These are phyloP conservation scores for Sebastes melanostomus DNA, from an alignment of 2,797 vertebrate species.

Conservation along the genomic window DNA sequence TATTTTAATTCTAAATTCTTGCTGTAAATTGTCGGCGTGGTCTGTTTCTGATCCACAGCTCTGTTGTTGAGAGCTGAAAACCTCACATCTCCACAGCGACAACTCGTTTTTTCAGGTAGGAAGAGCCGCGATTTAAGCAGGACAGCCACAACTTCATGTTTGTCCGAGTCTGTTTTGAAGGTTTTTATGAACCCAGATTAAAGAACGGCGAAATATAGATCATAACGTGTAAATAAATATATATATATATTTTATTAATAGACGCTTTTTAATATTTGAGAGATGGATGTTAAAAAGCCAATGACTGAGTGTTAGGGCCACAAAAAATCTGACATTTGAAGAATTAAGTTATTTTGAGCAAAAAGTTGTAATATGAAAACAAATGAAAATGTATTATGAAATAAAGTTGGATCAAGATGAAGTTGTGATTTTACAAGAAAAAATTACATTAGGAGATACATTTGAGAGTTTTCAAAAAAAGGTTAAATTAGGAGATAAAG, in stretches of 20 bases:
- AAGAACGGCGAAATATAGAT: not conserved
- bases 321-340: not conserved
- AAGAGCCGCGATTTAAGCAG: too few relatives aligned
- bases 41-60: not conserved
- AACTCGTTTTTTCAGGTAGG: too few relatives aligned
- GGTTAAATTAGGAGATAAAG: too few relatives aligned
- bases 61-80: not conserved
- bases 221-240: not conserved
- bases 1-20: not conserved
- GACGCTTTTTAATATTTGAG: not conserved
- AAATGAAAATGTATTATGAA: too few relatives aligned
- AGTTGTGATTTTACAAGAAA: not conserved
- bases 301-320: not conserved
- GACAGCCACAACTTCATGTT: too few relatives aligned
- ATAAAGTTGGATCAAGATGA: too few relatives aligned
- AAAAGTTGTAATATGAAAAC: not conserved
- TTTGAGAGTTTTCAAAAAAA: too few relatives aligned
- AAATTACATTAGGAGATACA: too few relatives aligned
- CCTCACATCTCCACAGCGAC: too few relatives aligned
- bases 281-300: too few relatives aligned
- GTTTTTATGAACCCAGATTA: too few relatives aligned
- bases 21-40: not conserved
- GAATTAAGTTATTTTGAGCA: not conserved
- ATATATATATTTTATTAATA: not conserved
- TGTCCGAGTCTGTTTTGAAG: too few relatives aligned